These are phyloP conservation scores for Fabriciana adippe DNA, from an alignment of 2,888 invertebrate species.

Conservation along the genomic window DNA sequence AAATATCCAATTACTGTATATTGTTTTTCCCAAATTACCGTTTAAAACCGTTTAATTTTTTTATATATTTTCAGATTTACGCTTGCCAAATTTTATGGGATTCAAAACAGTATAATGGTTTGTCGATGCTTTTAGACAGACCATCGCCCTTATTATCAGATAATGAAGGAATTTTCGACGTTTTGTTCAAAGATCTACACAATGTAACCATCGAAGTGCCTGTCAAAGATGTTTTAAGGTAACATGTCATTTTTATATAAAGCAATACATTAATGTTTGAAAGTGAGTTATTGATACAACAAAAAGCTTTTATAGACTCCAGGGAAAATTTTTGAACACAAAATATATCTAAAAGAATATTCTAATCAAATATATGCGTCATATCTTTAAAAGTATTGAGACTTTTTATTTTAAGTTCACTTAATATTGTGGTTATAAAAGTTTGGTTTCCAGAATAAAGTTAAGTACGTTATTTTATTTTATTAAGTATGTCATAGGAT, in stretches of 20 bases:
- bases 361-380: slow-evolving; percentile 7
- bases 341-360: slow-evolving; percentile 5
- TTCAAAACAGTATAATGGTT: slow-evolving; percentile 83
- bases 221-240: slow-evolving; percentile 79
- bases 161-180: slow-evolving; percentile 80
- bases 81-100: slow-evolving; percentile 88
- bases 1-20: neutral
- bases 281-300: slow-evolving; percentile 31
- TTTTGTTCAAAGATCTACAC: slow-evolving; percentile 78
- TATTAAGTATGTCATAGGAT: too few species aligned
- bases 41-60: slow-evolving; percentile 5
- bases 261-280: slow-evolving; percentile 14
- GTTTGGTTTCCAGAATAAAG: neutral
- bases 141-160: slow-evolving; percentile 82
- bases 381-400: neutral
- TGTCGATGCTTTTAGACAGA: slow-evolving; percentile 85
- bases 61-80: slow-evolving; percentile 68
- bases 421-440: neutral
- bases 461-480: too few species aligned
- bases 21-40: neutral
- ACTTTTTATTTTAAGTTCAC: neutral
- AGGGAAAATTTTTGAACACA: slow-evolving; percentile 10
- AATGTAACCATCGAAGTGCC: slow-evolving; percentile 79
- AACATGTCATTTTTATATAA: slow-evolving; percentile 27
- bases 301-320: slow-evolving; percentile 35